Percentiles rank a stretch among this genome's conserved stretches.
Evolutionary conservation across 23 tunicate genomes (phyloP).

Genomic region (Halocynthia roretzi): DNA sequence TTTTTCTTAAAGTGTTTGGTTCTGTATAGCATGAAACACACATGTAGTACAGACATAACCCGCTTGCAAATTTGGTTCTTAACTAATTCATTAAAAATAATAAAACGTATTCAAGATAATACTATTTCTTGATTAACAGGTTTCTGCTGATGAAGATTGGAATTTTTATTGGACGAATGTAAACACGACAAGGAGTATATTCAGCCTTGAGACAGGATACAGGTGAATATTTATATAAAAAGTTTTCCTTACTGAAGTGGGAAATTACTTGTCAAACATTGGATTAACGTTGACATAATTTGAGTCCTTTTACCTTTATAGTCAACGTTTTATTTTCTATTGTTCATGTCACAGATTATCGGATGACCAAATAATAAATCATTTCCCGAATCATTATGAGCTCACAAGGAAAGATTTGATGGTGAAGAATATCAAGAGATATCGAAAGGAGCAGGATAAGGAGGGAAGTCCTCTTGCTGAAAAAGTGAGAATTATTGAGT

Average conservation of each 20-base stretch:
- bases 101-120: too few relatives aligned
- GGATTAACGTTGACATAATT: background rate
- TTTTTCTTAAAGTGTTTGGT: too few relatives aligned
- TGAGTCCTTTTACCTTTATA: background rate
- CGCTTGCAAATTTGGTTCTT: too few relatives aligned
- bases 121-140: constrained; percentile 32
- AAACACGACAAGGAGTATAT: constrained; percentile 79
- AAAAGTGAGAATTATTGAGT: constrained; percentile 43
- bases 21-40: too few relatives aligned
- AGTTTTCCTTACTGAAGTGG: background rate
- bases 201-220: constrained; percentile 92
- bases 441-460: constrained; percentile 95
- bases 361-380: constrained; percentile 97
- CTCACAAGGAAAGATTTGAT: constrained; percentile 94
- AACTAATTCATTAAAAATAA: too few relatives aligned
- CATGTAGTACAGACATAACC: background rate
- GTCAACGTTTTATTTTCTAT: background rate
- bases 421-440: constrained; percentile 98
- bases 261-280: background rate
- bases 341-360: constrained; percentile 43
- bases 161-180: constrained; percentile 99
- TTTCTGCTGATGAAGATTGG: constrained; percentile 99
- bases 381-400: constrained; percentile 99
- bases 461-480: constrained; percentile 89
- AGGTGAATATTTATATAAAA: constrained; percentile 30